phyloP scores from a whole-genome alignment of 2,113 vertebrate species.

The Notothenia rossii region DNA sequence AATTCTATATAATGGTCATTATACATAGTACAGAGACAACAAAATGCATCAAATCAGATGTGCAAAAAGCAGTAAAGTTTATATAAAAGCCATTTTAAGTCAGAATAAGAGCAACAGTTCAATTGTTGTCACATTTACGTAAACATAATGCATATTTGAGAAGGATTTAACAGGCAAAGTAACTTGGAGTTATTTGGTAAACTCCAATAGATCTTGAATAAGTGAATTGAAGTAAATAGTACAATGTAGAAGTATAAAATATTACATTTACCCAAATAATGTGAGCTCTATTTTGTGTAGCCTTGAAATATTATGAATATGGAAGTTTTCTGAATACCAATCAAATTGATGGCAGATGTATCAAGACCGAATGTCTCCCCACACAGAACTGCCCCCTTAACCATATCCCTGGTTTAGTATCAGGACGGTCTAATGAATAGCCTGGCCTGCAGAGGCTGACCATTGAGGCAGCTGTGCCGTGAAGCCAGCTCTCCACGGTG shows the following conservation, averaged over 20 bases:
- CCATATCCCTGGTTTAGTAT: constrained; percentile 73
- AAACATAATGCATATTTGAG: no score
- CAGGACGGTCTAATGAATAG: constrained; percentile 73
- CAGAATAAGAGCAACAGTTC: no score
- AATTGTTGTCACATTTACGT: background rate
- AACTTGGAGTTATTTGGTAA: no score
- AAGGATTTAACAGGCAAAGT: background rate
- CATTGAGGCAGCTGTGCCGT: constrained; percentile 70
- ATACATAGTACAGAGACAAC: no score
- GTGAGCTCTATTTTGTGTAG: constrained; percentile 8
- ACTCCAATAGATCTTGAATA: background rate
- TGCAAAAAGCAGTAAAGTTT: no score
- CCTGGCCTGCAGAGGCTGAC: constrained; percentile 62
- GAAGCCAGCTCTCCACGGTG: constrained; percentile 69
- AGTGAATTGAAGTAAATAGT: background rate
- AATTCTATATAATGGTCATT: no score
- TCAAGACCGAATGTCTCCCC: constrained; percentile 57
- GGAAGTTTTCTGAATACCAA: constrained; percentile 53
- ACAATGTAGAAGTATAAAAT: no score
- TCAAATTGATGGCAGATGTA: constrained; percentile 71
- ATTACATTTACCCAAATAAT: background rate
- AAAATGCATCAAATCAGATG: background rate
- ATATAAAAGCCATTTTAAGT: no score
- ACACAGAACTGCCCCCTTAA: constrained; percentile 71
- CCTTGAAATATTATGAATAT: constrained; percentile 32